Percentiles rank a stretch among this genome's conserved stretches.
Evolutionary conservation across 2,888 invertebrate species (phyloP).

Genomic region (Nesidiocoris tenuis): DNA sequence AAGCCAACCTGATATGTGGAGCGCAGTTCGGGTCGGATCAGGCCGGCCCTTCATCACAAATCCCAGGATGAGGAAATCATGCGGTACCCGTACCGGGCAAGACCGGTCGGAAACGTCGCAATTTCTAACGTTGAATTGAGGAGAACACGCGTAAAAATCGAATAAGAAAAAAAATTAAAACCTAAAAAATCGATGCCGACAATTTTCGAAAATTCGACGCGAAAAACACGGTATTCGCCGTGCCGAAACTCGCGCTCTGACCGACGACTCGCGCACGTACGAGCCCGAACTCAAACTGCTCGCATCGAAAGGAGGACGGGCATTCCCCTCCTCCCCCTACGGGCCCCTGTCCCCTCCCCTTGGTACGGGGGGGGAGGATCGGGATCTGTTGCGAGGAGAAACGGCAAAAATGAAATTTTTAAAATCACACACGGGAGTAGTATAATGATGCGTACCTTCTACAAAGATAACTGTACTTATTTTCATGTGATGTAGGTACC

Average conservation of each 20-base stretch:
- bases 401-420: too few species aligned
- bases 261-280: not conserved
- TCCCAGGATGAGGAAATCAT: conserved; percentile 22
- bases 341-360: not conserved
- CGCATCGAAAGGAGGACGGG: not conserved
- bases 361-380: not conserved
- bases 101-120: too few species aligned
- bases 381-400: not conserved
- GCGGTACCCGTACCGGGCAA: not conserved
- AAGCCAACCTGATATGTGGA: conserved; percentile 23
- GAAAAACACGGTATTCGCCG: not conserved
- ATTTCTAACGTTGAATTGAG: too few species aligned
- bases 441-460: too few species aligned
- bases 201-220: conserved; percentile 1
- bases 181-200: too few species aligned
- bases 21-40: conserved; percentile 35
- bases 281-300: conserved; percentile 3
- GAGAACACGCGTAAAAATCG: too few species aligned
- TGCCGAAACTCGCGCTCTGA: not conserved
- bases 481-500: too few species aligned
- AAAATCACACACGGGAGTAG: too few species aligned
- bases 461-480: too few species aligned
- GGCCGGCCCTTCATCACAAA: conserved; percentile 36
- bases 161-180: too few species aligned
- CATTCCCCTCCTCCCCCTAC: not conserved